Evolutionary conservation across 2,888 invertebrate species (phyloP).

Genomic region (Eretmocerus hayati): DNA sequence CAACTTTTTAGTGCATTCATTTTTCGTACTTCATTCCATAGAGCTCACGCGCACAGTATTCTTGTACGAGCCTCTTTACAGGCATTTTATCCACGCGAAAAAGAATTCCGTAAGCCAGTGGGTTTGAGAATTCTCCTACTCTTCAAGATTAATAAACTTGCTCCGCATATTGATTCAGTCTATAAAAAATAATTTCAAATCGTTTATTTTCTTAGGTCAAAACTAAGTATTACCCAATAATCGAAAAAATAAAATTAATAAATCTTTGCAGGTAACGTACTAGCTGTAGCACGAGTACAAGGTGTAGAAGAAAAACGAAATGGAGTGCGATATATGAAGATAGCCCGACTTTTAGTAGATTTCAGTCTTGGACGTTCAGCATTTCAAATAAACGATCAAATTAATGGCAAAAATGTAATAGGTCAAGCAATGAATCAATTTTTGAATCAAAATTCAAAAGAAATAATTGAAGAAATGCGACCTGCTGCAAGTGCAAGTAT

Average conservation of each 20-base stretch:
- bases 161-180: too few relatives aligned
- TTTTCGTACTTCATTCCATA: too few relatives aligned
- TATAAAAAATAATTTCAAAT: not conserved
- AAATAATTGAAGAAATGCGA: conserved; percentile 76
- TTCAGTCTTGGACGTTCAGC: conserved; percentile 64
- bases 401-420: conserved; percentile 70
- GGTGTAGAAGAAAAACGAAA: conserved; percentile 60
- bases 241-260: not conserved
- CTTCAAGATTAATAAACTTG: too few relatives aligned
- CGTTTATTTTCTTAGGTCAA: not conserved
- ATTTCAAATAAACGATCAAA: conserved; percentile 64
- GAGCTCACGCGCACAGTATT: too few relatives aligned
- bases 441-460: conserved; percentile 71
- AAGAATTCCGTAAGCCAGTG: too few relatives aligned
- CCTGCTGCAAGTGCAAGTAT: conserved; percentile 68
- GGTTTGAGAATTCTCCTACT: too few relatives aligned
- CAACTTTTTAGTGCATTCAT: too few relatives aligned
- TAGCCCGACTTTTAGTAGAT: conserved; percentile 62
- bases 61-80: too few relatives aligned
- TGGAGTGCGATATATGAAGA: conserved; percentile 60
- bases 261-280: conserved; percentile 60
- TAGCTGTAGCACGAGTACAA: conserved; percentile 63
- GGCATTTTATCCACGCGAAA: too few relatives aligned
- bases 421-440: conserved; percentile 82
- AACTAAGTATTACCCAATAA: not conserved